phyloP scores from a whole-genome alignment of 2,888 invertebrate genomes.

The Portevinia maculata region DNA sequence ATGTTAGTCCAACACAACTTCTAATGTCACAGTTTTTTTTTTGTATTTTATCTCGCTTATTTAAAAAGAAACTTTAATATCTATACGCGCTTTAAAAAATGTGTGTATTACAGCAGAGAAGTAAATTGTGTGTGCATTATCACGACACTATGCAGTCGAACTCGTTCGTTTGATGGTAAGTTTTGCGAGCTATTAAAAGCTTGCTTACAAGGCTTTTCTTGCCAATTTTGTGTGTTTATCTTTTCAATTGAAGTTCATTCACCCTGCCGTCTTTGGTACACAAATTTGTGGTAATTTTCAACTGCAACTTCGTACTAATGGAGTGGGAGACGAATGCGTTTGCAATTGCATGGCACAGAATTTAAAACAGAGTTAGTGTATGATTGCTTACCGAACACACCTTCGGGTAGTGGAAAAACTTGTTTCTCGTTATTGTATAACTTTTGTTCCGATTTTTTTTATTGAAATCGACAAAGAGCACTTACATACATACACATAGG shows the following conservation, averaged over 20 bases:
- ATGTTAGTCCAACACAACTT: slow-evolving; percentile 2
- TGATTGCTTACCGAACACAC: slow-evolving; percentile 5
- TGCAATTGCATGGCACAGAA: background rate
- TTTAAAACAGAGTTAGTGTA: background rate
- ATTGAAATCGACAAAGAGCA: too few species aligned
- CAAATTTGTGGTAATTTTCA: slow-evolving; percentile 27
- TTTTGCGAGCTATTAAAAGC: slow-evolving; percentile 13
- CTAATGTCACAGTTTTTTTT: background rate
- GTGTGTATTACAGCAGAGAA: slow-evolving; percentile 10
- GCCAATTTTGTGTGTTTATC: background rate
- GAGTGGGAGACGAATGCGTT: slow-evolving; percentile 5
- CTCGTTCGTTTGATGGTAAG: background rate
- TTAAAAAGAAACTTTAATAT: background rate
- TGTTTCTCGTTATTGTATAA: background rate
- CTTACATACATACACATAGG: too few species aligned
- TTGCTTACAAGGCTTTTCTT: background rate
- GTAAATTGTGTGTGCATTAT: slow-evolving; percentile 10
- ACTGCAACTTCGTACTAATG: background rate
- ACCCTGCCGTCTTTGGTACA: slow-evolving; percentile 2
- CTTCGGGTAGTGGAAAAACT: slow-evolving; percentile 3
- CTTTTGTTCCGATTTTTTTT: slow-evolving; percentile 14
- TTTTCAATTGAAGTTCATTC: slow-evolving; percentile 32
- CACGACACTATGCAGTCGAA: background rate
- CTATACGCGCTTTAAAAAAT: background rate
- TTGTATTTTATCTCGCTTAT: slow-evolving; percentile 6